A percentile compares a stretch with the other conserved stretches of the same genome.
Conservation (phyloP, 2,797 vertebrate species). For the Tenualosa ilisha region DNA sequence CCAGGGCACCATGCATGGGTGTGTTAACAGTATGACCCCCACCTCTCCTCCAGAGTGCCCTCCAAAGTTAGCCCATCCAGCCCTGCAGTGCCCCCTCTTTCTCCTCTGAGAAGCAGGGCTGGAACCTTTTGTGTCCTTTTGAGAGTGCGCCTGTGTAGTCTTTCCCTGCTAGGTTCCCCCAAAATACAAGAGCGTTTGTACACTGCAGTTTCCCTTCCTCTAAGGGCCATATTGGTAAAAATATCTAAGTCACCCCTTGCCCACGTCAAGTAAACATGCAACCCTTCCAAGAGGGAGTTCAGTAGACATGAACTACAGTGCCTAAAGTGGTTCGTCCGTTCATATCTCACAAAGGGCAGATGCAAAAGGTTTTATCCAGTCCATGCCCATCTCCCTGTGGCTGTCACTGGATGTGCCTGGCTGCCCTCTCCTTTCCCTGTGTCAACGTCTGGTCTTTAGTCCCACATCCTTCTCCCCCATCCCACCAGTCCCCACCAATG, state of each 20-base stretch:
- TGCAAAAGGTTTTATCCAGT: conserved; percentile 52
- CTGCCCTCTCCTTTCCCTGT: conserved; percentile 9
- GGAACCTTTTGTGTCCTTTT: conserved; percentile 56
- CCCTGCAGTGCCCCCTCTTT: neutral
- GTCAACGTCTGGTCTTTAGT: neutral
- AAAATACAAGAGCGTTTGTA: neutral
- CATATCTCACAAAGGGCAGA: conserved; percentile 19
- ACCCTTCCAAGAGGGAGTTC: neutral
- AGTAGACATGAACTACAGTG: neutral
- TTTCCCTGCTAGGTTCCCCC: neutral
- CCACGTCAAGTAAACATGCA: neutral
- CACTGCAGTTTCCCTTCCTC: neutral
- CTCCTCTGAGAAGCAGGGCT: conserved; percentile 36
- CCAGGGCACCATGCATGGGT: conserved; percentile 66
- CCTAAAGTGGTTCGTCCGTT: neutral
- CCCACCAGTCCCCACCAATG: neutral
- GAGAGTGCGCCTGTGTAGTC: neutral
- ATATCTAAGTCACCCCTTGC: neutral
- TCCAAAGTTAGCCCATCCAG: conserved; percentile 52
- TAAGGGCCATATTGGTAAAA: neutral
- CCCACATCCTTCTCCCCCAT: neutral
- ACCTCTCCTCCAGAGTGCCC: conserved; percentile 18
- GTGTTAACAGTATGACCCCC: conserved; percentile 64
- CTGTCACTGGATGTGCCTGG: neutral
- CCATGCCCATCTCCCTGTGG: conserved; percentile 9